phyloP scores from a whole-genome alignment of 1,140 invertebrate species.

The Hydropsyche tenuis region DNA sequence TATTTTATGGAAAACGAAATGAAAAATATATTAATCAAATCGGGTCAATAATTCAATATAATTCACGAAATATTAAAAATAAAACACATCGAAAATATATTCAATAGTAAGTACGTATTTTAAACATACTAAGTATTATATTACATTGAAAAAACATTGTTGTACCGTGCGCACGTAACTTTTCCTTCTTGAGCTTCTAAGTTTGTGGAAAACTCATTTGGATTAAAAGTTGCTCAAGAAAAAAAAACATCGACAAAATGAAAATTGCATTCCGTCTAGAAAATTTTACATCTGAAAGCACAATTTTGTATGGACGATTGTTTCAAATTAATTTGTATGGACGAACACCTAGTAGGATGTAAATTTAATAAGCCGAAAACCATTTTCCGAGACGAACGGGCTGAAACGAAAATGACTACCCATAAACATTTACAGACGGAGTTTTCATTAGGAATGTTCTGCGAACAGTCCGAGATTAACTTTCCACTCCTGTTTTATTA shows the following conservation, averaged over 20 bases:
- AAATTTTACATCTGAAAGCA: background rate
- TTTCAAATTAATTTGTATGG: background rate
- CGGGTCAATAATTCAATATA: no score
- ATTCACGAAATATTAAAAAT: no score
- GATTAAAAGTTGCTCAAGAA: background rate
- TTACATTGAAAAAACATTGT: no score
- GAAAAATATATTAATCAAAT: no score
- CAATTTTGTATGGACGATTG: no score
- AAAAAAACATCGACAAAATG: no score
- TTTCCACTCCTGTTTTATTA: constrained; percentile 7
- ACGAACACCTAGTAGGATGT: constrained; percentile 5
- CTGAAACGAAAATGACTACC: background rate
- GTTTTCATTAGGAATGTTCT: constrained; percentile 14
- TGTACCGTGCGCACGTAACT: background rate
- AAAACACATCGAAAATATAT: no score
- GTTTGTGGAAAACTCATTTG: background rate
- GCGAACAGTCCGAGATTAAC: background rate
- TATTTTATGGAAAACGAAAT: no score
- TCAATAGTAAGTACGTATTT: no score
- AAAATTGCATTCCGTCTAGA: background rate
- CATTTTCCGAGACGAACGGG: background rate
- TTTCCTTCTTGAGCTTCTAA: background rate
- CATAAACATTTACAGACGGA: constrained; percentile 17
- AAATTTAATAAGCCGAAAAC: constrained; percentile 31
- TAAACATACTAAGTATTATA: no score